A percentile compares a stretch with the other conserved stretches of the same genome.
Conservation (phyloP, 2,888 invertebrate genomes). For the Cecidostiba fungosa region DNA sequence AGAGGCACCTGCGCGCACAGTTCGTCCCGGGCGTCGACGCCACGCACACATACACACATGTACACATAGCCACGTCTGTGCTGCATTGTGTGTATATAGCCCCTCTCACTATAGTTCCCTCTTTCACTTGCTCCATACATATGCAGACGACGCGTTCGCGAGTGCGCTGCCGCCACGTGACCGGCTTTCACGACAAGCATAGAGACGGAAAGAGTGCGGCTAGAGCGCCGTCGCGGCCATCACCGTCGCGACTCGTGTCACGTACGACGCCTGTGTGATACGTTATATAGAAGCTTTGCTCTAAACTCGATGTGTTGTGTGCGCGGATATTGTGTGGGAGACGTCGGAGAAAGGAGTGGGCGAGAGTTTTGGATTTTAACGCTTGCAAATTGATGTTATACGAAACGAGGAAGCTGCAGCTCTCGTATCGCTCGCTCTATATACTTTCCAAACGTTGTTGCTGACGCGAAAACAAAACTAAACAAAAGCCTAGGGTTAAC, state of each 20-base stretch:
- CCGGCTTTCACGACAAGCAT: constrained; percentile 2
- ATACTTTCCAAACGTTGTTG: not conserved
- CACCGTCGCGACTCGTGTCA: constrained; percentile 69
- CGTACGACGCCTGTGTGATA: constrained; percentile 65
- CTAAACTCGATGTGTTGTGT: not conserved
- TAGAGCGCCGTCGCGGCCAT: constrained; percentile 69
- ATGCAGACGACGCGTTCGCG: not conserved
- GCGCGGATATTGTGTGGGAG: no score
- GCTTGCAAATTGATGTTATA: not conserved
- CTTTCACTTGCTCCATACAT: not conserved
- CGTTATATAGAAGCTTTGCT: not conserved
- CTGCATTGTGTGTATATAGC: not conserved
- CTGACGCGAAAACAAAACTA: not conserved
- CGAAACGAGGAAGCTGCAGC: not conserved
- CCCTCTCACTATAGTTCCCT: not conserved
- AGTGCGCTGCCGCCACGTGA: constrained; percentile 35
- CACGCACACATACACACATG: not conserved
- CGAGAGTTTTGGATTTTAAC: no score
- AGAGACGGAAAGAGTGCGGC: not conserved
- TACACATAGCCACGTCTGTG: not conserved
- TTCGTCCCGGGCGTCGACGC: not conserved
- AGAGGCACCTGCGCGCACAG: not conserved
- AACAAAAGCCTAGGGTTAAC: not conserved
- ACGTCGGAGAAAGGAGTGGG: no score
- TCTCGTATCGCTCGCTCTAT: not conserved